phyloP scores from a whole-genome alignment of 30 jellyfish, hydroid and myxozoan genomes.

The Aurelia sp. region DNA sequence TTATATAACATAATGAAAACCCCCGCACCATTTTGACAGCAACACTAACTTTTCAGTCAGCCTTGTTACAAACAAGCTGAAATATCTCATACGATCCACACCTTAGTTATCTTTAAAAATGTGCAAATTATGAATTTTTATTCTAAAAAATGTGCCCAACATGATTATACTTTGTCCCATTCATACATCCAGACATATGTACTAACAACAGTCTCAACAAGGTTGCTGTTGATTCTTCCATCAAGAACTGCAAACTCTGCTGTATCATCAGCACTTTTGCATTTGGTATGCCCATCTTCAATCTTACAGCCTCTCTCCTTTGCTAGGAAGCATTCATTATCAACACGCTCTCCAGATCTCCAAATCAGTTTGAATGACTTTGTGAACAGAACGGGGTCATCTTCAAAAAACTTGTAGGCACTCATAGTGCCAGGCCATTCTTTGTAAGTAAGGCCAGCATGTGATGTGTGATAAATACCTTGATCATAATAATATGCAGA shows the following conservation, averaged over 20 bases:
- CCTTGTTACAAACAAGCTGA: too few relatives aligned
- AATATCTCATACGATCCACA: too few relatives aligned
- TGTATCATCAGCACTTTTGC: background rate
- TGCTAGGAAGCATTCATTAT: slow-evolving; percentile 21
- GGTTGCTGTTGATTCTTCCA: background rate
- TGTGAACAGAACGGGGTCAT: slow-evolving; percentile 61
- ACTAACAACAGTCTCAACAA: slow-evolving; percentile 4
- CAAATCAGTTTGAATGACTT: slow-evolving; percentile 54
- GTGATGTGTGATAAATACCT: slow-evolving; percentile 68
- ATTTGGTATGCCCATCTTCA: background rate
- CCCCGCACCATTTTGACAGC: too few relatives aligned
- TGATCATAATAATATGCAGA: slow-evolving; percentile 70
- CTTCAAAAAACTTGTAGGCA: slow-evolving; percentile 72
- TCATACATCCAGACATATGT: slow-evolving; percentile 46
- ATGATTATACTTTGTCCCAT: background rate
- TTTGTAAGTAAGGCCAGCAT: slow-evolving; percentile 58
- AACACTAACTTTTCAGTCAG: too few relatives aligned
- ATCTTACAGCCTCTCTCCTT: slow-evolving; percentile 5
- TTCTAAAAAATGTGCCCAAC: too few relatives aligned
- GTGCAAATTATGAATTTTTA: too few relatives aligned
- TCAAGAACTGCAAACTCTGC: too few relatives aligned
- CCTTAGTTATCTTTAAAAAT: too few relatives aligned
- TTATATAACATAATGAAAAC: too few relatives aligned
- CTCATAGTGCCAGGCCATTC: slow-evolving; percentile 73
- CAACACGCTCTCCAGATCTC: slow-evolving; percentile 69